phyloP scores from a whole-genome alignment of 2,113 vertebrate genomes.

The Lipotes vexillifer region DNA sequence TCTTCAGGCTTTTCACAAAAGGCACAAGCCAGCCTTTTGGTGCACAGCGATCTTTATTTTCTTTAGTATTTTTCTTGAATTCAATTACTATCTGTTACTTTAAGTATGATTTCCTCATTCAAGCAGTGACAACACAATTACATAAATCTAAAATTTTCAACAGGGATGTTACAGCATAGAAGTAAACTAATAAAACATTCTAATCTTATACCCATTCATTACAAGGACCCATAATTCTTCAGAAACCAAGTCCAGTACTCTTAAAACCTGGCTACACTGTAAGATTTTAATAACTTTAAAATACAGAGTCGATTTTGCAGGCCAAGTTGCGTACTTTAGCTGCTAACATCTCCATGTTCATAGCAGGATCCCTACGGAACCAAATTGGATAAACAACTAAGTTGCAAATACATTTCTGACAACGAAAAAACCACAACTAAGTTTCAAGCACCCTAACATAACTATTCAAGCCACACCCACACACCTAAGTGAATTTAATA shows the following conservation, averaged over 20 bases:
- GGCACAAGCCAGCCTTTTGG: not conserved
- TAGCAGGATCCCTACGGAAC: not conserved
- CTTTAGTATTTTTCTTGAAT: not conserved
- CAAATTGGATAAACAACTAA: conserved; percentile 34
- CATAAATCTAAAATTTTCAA: not conserved
- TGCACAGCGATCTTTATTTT: not conserved
- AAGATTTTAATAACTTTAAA: conserved; percentile 40
- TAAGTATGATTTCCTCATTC: not conserved
- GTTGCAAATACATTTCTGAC: conserved; percentile 39
- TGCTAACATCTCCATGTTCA: not conserved
- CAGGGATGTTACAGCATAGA: not conserved
- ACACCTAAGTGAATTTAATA: conserved; percentile 33
- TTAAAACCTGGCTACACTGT: not conserved
- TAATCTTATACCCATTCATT: not conserved
- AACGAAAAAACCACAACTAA: not conserved
- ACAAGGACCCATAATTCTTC: not conserved
- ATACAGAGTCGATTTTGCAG: not conserved
- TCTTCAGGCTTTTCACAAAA: not conserved
- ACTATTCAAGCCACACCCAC: not conserved
- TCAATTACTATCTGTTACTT: not conserved
- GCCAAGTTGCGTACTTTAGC: not conserved
- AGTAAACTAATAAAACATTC: not conserved
- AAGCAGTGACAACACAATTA: not conserved
- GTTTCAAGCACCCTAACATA: conserved; percentile 9
- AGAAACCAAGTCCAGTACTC: not conserved